Evolutionary conservation across 1,140 invertebrate genomes (phyloP).

Genomic region (Tetramorium parvispinum): DNA sequence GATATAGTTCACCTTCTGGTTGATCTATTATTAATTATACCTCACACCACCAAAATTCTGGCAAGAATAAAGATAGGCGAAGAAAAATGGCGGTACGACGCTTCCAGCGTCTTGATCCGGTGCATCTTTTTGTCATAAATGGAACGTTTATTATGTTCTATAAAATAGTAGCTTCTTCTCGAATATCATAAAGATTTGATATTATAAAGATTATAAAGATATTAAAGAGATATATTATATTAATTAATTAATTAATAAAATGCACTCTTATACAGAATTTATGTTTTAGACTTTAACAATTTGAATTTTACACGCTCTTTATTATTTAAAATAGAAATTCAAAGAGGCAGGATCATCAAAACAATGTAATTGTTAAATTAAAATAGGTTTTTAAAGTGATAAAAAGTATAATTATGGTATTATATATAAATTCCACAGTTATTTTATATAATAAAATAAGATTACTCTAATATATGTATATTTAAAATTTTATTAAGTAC

Average conservation of each 20-base stretch:
- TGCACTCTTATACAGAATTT: neutral
- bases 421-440: neutral
- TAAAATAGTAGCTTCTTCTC: neutral
- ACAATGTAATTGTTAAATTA: neutral
- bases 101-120: slow-evolving; percentile 23
- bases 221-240: neutral
- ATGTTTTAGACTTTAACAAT: neutral
- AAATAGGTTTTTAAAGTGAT: neutral
- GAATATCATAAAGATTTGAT: neutral
- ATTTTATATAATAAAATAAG: neutral
- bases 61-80: slow-evolving; percentile 38
- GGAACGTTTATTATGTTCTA: neutral
- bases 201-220: too few relatives aligned
- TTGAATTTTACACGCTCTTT: neutral
- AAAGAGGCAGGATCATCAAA: neutral
- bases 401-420: neutral
- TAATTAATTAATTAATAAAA: neutral
- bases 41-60: slow-evolving; percentile 40
- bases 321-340: neutral
- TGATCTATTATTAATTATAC: slow-evolving; percentile 57
- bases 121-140: neutral
- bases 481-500: neutral
- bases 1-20: slow-evolving; percentile 25
- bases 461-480: neutral
- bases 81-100: slow-evolving; percentile 33